Base-by-base conservation (phyloP, 2,888 invertebrate species). In the Drosophila parthenogenetica region DNA sequence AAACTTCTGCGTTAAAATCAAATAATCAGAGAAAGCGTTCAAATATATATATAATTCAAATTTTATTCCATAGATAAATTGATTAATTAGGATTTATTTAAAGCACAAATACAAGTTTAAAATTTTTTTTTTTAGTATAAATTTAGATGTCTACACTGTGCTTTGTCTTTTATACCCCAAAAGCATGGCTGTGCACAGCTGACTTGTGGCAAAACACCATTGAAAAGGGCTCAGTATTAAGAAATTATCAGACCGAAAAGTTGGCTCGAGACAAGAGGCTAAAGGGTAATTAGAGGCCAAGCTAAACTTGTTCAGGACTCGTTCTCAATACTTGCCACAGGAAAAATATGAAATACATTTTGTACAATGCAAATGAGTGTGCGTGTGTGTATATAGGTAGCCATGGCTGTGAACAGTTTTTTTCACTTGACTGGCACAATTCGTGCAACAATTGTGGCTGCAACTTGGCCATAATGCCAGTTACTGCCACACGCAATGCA, bases 371-470 rank as follows among this genome's bases (percentile, higher is more conserved):
- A 66, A 70, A 70, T 66, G 14, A 10, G 16, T 11, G 3, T 17
- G 14, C 7, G 16, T 11, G 3, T 17, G n/a, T 11, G 2, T 11
- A 35, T 45, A 35, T 45, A 22, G 45, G 32, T 32, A 32, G 50
- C 32, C 62, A 67, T 77, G 74, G 74, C 68, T 40, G 45, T 43
- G 65, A 58, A 68, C 55, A 73, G 1, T 29, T 29, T 29, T 79
- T 84, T 74, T 19, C 69, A 79, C 66, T 84, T 69, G 67, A 79
- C 76, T 82, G 64, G 53, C 35, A 13, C 49, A 72, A 59, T 79
- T 70, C 79, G 79, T 79, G 79, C 86, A 83, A 83, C 82, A 83
- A 79, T 86, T 86, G 86, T 57, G 80, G 80, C 73, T 73, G 75
- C 86, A 80, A 76, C 69, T 82, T 82, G 77, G 82, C 66, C 79